Evolutionary conservation across 2,888 invertebrate genomes (phyloP).

Genomic region (Agrotis puta): DNA sequence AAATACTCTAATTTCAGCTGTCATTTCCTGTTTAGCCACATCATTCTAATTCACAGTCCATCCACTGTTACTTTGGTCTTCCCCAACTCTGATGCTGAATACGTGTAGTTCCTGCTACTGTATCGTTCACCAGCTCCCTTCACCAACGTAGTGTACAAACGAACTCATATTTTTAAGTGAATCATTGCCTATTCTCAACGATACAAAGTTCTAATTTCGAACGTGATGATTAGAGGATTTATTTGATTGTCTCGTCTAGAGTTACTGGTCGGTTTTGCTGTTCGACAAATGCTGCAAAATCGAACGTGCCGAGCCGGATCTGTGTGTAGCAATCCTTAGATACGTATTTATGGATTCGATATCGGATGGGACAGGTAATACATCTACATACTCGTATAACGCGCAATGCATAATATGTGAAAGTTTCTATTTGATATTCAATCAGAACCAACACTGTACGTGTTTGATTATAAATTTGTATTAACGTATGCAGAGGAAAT

Average conservation of each 20-base stretch:
- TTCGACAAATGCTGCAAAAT: not conserved
- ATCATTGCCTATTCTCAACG: too few relatives aligned
- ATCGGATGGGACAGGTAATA: conserved; percentile 25
- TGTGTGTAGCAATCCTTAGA: not conserved
- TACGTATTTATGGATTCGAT: conserved; percentile 44
- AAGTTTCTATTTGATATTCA: conserved; percentile 48
- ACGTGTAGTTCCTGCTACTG: too few relatives aligned
- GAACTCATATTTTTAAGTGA: too few relatives aligned
- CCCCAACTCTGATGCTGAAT: not conserved
- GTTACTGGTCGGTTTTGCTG: too few relatives aligned
- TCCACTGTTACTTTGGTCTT: not conserved
- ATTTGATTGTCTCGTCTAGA: too few relatives aligned
- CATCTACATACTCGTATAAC: conserved; percentile 9
- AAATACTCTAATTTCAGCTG: not conserved
- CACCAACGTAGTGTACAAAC: too few relatives aligned
- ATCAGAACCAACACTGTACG: conserved; percentile 31
- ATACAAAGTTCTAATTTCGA: too few relatives aligned
- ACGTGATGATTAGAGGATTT: too few relatives aligned
- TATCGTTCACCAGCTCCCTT: too few relatives aligned
- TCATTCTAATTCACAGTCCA: not conserved
- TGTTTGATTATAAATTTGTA: conserved; percentile 20
- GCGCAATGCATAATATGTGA: conserved; percentile 40
- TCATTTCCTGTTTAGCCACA: not conserved
- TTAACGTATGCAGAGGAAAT: conserved; percentile 19
- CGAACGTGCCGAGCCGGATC: not conserved